Evolutionary conservation across 2,888 invertebrate species (phyloP), one percentile per base, ranked within the genome.

Genomic region (Phyllotreta striolata): DNA sequence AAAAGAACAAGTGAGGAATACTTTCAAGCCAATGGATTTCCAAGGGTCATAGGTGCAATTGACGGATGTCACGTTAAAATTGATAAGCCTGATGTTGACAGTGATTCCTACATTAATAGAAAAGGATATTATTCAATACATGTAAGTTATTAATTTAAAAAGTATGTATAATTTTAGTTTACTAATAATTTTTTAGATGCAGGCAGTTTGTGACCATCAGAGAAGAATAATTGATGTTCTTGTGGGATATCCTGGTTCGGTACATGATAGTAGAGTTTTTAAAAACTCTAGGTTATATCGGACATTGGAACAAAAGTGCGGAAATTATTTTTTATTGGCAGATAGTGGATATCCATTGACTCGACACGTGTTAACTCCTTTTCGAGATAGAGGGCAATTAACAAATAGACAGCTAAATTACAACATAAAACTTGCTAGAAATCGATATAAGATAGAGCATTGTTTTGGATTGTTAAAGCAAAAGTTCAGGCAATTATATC

Each of bases 41-140:
- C 63, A 34, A 58, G 6, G 2, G 41, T 41, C n/a, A 41, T 41
- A 3, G 41, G 41, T 3, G 41, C 41, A n/a, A 41, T 41, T 55
- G 66, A 67, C 58, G 61, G 63, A 10, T 14, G 46, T 37, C 68
- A 68, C 55, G 47, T 66, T n/a, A 63, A 63, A 63, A 37, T 64
- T 39, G 64, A 64, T 49, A 55, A 62, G 12, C 55, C 64, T 14
- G 10, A 43, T 37, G 47, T 14, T 47, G 56, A 64, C 39, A 49
- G 62, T 24, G 62, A 63, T 14, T 63, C 62, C 1, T 64, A 64
- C 38, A 12, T 63, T 24, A 64, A 63, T 40, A 3, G 64, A 12
- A 64, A 62, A 39, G 34, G 40, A 1, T 64, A 44, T 40, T 64
- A 60, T 61, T 64, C 64, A 10, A 52, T 64, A 1, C 64, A 64